Evolutionary conservation across 2,888 invertebrate species (phyloP).

Genomic region (Eupithecia subumbrata): DNA sequence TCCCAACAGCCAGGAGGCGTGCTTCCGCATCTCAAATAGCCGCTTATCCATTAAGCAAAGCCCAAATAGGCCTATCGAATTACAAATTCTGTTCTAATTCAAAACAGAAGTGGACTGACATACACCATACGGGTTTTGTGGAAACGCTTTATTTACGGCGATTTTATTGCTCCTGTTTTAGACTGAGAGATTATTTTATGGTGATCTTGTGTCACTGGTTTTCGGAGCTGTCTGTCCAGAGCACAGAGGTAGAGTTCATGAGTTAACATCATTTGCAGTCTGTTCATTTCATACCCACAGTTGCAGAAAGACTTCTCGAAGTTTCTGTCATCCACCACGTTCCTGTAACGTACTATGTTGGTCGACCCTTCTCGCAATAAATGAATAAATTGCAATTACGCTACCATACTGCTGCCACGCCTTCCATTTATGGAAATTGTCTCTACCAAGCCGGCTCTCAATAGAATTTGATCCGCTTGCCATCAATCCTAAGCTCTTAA

Average conservation of each 20-base stretch:
- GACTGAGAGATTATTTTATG: conserved; percentile 24
- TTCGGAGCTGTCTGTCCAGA: background rate
- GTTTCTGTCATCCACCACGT: background rate
- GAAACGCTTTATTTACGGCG: conserved; percentile 37
- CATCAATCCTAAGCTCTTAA: background rate
- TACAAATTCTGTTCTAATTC: conserved; percentile 40
- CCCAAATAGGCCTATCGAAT: conserved; percentile 42
- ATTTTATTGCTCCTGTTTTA: conserved; percentile 41
- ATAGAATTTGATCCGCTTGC: background rate
- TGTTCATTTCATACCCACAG: background rate
- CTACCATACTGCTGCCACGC: background rate
- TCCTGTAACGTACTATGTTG: background rate
- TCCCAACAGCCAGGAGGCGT: conserved; percentile 35
- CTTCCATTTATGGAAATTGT: background rate
- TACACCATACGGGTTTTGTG: conserved; percentile 42
- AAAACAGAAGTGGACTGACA: conserved; percentile 38
- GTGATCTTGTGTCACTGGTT: background rate
- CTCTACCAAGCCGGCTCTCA: background rate
- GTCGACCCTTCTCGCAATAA: background rate
- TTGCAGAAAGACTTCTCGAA: background rate
- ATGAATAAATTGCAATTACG: background rate
- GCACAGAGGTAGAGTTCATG: background rate
- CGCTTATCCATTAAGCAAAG: conserved; percentile 42
- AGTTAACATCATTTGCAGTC: background rate
- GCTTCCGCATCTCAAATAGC: conserved; percentile 45